Conservation (phyloP, 2,888 invertebrate genomes). For the Pherbina coryleti region DNA sequence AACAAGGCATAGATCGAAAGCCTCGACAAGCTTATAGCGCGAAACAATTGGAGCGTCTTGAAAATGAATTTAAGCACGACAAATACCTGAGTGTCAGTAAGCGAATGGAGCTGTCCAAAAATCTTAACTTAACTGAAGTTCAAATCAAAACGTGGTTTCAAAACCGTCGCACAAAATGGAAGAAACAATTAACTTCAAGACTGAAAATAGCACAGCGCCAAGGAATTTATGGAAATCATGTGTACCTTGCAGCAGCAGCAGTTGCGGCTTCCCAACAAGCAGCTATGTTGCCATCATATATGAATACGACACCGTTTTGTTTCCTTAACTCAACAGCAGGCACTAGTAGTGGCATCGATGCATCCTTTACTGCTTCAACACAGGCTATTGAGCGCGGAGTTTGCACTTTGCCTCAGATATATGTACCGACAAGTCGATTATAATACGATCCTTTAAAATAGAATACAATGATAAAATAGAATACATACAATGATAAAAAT, state of each 20-base stretch:
- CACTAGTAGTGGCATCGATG: no score
- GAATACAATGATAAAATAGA: neutral
- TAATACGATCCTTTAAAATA: neutral
- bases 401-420: neutral
- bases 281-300: constrained; percentile 50
- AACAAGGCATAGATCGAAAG: constrained; percentile 83
- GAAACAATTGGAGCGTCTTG: constrained; percentile 95
- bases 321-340: constrained; percentile 43
- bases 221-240: constrained; percentile 74
- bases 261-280: constrained; percentile 44
- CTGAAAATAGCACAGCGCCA: constrained; percentile 91
- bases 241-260: constrained; percentile 72
- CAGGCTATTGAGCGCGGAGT: neutral
- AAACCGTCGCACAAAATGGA: constrained; percentile 93
- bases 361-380: no score
- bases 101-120: constrained; percentile 92
- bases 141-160: constrained; percentile 97
- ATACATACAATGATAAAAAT: neutral
- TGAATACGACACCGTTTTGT: constrained; percentile 52
- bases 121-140: constrained; percentile 90
- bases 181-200: constrained; percentile 94
- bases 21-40: constrained; percentile 98
- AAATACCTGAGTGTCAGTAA: constrained; percentile 98
- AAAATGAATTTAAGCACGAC: constrained; percentile 98
- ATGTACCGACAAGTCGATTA: neutral